Conservation (phyloP, 2,113 vertebrate genomes). For the Scolopax mira region DNA sequence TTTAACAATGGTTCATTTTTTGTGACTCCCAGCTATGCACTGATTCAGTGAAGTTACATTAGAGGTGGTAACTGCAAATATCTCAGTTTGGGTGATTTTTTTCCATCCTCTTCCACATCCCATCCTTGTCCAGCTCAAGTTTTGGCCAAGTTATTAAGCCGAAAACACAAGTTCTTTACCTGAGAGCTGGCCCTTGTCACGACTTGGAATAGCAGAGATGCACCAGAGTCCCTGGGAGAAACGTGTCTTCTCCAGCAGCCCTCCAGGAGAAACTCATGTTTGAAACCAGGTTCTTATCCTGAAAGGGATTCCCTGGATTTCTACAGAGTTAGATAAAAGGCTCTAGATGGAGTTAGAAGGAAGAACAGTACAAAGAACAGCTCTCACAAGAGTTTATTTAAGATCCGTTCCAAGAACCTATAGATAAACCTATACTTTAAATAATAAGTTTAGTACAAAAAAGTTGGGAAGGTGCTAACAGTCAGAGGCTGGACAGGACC, state of each 20-base stretch:
- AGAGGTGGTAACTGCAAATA: background rate
- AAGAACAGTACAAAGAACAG: conserved; percentile 22
- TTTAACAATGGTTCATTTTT: background rate
- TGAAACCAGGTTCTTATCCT: background rate
- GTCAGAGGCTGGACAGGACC: background rate
- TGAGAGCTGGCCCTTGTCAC: background rate
- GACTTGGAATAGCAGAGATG: background rate
- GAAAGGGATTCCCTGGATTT: background rate
- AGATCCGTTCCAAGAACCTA: background rate
- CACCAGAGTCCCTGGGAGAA: background rate
- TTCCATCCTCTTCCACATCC: background rate
- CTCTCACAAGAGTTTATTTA: conserved; percentile 42
- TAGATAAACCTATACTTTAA: background rate
- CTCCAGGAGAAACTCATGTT: background rate
- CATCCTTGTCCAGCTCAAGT: background rate
- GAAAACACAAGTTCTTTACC: background rate
- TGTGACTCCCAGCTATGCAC: background rate
- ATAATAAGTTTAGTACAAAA: conserved; percentile 31
- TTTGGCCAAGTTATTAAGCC: background rate
- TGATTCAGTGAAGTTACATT: background rate
- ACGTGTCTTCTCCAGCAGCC: background rate
- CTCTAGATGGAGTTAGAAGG: background rate
- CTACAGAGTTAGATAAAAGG: background rate
- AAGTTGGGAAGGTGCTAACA: background rate
- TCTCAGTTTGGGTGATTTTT: background rate